phyloP scores from a whole-genome alignment of 2,888 invertebrate genomes.

The Catocala sponsa region DNA sequence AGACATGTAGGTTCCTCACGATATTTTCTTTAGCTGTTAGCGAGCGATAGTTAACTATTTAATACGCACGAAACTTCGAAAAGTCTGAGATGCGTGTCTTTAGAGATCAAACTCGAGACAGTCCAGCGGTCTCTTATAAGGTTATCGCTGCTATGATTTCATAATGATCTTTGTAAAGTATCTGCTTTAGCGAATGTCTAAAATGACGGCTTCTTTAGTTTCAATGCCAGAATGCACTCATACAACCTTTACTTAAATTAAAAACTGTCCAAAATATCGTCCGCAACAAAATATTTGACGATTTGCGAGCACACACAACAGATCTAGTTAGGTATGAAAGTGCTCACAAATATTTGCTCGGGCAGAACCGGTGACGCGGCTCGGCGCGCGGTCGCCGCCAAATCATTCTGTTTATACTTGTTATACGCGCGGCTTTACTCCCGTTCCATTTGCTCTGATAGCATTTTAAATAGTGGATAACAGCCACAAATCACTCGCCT shows the following conservation, averaged over 20 bases:
- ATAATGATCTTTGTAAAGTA: no score
- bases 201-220: no score
- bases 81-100: no score
- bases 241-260: not conserved
- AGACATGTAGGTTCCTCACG: no score
- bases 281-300: conserved; percentile 11
- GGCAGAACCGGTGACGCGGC: conserved; percentile 37
- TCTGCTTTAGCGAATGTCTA: no score
- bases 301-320: conserved; percentile 37
- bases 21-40: no score
- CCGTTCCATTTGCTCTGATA: conserved; percentile 29
- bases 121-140: no score
- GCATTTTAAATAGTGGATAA: conserved; percentile 22
- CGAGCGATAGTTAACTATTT: no score
- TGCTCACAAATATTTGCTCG: conserved; percentile 45
- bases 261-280: not conserved
- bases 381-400: conserved; percentile 27
- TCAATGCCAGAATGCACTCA: no score
- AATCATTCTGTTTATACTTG: conserved; percentile 48
- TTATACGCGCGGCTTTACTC: conserved; percentile 33
- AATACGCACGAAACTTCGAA: no score
- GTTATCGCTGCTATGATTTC: no score
- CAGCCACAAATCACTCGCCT: not conserved
- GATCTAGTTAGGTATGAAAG: conserved; percentile 39
- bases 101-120: no score